Evolutionary conservation across 1,140 invertebrate genomes (phyloP), one percentile per base, ranked within the genome.

Genomic region (Harlomillsia oculata): DNA sequence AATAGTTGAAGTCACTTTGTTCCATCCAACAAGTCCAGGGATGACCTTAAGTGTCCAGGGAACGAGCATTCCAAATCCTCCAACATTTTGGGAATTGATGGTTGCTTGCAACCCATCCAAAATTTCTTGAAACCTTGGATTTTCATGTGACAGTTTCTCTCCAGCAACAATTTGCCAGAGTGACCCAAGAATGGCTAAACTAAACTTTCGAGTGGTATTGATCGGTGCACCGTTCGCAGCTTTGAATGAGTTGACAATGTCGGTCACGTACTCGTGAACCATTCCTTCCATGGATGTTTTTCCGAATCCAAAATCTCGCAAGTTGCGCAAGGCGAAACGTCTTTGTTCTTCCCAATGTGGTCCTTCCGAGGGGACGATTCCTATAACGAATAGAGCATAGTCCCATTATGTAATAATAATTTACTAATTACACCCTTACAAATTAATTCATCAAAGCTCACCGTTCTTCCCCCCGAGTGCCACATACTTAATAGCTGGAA

Each of bases 301-400:
- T 2, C 74, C 75, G 49, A 76, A 67, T 8, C 74, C 75, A 39
- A 76, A 68, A 39, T 73, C 67, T 36, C 70, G 54, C 9, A 76
- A 65, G 8, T 71, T 69, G 5, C 64, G 60, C 32, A 76, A 50
- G 1, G 69, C 50, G 53, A 73, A 74, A n/a, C 69, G 66, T 16
- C 74, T 62, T 36, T 75, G 71, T 52, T 75, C 70, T 53, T 67
- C 66, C 73, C 74, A 76, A n/a, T 62, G 39, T 5, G 40, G 8
- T 9, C 67, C 68, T 16, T 56, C 54, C 0, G 26, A 16, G n/a
- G 50, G 26, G 2, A 51, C 6, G 11, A 63, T 25, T 1, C 62
- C 60, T 60, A 9, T 5, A 0, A 46, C 16, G 23, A 1, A 16
- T 9, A 3, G 8, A 16, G 18, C 1, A 2, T 20, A 16, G n/a